Conservation (phyloP, 2,113 vertebrate genomes). For the Rhegmatorhina hoffmannsi region DNA sequence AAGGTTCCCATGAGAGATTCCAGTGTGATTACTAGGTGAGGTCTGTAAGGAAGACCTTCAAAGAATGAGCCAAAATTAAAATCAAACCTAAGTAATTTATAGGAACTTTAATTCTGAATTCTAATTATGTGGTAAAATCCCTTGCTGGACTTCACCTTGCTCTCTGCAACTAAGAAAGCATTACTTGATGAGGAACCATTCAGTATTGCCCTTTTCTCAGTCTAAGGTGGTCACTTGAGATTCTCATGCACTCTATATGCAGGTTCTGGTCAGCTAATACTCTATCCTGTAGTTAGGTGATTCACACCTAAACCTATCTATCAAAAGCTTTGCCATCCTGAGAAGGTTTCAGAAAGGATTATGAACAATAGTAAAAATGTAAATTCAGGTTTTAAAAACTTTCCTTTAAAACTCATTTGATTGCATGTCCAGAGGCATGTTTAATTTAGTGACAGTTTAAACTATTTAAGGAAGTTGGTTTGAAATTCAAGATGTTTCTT, state of each 20-base stretch:
- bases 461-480: not conserved
- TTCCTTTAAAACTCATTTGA: not conserved
- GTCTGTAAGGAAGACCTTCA: fast-evolving
- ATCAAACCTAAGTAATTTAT: not conserved
- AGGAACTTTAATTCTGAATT: not conserved
- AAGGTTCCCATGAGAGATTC: not conserved
- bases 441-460: not conserved
- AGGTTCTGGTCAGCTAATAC: not conserved
- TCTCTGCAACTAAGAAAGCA: not conserved
- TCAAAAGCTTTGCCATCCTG: not conserved
- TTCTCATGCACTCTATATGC: not conserved
- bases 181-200: not conserved
- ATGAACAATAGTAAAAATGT: not conserved
- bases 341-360: not conserved
- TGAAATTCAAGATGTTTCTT: not conserved
- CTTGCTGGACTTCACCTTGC: not conserved
- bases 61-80: not conserved
- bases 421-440: not conserved
- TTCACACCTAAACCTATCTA: not conserved
- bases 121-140: not conserved
- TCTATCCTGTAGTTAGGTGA: not conserved
- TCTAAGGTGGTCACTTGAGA: not conserved
- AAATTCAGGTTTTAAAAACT: not conserved
- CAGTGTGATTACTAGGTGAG: not conserved
- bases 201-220: not conserved